Conservation (phyloP, 2,797 vertebrate species). For the Discoglossus pictus region DNA sequence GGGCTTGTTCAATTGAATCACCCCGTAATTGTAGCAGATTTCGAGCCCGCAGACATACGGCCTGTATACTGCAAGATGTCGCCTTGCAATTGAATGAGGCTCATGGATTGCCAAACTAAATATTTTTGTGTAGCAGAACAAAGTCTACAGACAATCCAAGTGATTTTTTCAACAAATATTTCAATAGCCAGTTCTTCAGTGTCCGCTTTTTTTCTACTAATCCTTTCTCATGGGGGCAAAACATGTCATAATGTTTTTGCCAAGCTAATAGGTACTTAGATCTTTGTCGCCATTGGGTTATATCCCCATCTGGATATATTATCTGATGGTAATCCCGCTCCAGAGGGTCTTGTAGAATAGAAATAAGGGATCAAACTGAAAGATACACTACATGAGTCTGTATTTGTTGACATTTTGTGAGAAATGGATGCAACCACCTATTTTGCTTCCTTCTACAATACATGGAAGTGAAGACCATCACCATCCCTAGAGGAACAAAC, state of each 20-base stretch:
- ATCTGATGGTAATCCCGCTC: slow-evolving; percentile 24
- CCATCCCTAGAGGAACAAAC: slow-evolving; percentile 24
- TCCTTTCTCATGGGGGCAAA: not conserved
- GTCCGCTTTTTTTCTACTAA: no score
- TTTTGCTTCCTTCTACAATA: slow-evolving; percentile 23
- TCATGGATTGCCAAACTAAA: no score
- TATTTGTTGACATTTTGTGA: slow-evolving; percentile 20
- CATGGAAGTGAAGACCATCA: slow-evolving; percentile 31
- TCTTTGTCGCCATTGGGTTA: slow-evolving; percentile 21
- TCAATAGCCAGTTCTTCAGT: no score
- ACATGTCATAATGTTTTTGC: slow-evolving; percentile 30
- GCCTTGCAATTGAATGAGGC: no score
- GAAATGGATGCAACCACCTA: slow-evolving; percentile 21
- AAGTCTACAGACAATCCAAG: no score
- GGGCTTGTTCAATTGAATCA: no score
- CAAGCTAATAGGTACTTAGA: slow-evolving; percentile 10
- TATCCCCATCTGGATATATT: slow-evolving; percentile 13
- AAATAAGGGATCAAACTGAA: slow-evolving; percentile 28
- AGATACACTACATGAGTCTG: slow-evolving; percentile 10
- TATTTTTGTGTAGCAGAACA: no score
- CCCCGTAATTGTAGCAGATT: no score
- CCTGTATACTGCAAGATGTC: no score
- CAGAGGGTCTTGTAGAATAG: slow-evolving; percentile 17
- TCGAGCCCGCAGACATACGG: no score
- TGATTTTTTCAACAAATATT: no score